Conservation (phyloP, 1,140 invertebrate species). For the Parasteatoda tepidariorum region DNA sequence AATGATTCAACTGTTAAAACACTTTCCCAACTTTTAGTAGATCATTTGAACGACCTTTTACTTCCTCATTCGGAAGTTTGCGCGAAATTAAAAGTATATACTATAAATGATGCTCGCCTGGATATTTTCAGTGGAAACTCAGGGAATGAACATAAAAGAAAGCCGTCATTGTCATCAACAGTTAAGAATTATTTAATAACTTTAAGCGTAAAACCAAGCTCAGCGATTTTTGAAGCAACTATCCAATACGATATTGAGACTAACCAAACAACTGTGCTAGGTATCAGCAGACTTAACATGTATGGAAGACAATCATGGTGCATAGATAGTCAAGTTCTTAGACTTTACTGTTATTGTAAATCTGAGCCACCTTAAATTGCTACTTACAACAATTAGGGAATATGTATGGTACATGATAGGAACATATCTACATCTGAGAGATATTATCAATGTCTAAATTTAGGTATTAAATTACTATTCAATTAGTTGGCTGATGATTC, state of each 20-base stretch:
- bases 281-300: constrained; percentile 82
- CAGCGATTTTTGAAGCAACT: constrained; percentile 81
- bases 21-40: neutral
- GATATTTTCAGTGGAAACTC: too few relatives aligned
- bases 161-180: constrained; percentile 24
- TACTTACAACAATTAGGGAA: too few relatives aligned
- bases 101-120: neutral
- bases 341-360: constrained; percentile 73
- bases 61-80: neutral
- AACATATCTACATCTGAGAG: too few relatives aligned
- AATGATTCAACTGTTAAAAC: neutral
- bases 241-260: constrained; percentile 70
- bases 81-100: neutral
- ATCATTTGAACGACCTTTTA: neutral
- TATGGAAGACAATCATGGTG: constrained; percentile 84
- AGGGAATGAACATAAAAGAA: constrained; percentile 72
- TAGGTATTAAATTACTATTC: too few relatives aligned
- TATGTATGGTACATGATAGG: too few relatives aligned
- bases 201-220: constrained; percentile 76
- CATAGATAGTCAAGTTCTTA: constrained; percentile 78
- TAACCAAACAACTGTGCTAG: constrained; percentile 75
- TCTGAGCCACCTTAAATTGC: too few relatives aligned
- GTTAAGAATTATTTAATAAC: constrained; percentile 73
- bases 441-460: too few relatives aligned
- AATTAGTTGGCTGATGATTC: too few relatives aligned